Evolutionary conservation across 2,113 vertebrate species (phyloP), one percentile per base, ranked within the genome.

Genomic region (Colistium nudipinnis): DNA sequence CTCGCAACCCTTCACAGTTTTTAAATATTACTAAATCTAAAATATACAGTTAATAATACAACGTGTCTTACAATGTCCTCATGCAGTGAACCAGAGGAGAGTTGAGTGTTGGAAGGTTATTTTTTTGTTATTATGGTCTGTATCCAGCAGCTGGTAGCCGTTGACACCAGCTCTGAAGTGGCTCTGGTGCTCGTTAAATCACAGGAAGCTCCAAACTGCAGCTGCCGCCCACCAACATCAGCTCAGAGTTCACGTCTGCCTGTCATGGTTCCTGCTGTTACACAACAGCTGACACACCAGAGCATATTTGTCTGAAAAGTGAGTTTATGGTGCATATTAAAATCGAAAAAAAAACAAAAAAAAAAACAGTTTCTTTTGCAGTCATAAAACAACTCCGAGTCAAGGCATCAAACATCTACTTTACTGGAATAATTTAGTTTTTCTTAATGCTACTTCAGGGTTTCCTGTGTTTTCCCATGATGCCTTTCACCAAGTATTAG

Each of bases 181-280:
- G 51, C 59, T 78, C 51, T 24, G 51, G 7, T 35, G 70, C 84
- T 90, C 84, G 83, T 89, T 89, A 89, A 82, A 73, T 75, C 57
- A 76, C 70, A 73, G 72, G 56, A 72, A 88, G 82, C 66, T 65
- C 75, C 44, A 33, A 78, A 65, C 78, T 87, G 75, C 78, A 76
- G 82, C 81, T 85, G 80, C 87, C 89, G n/a, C 90, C 90, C 89
- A 90, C 90, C 74, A 74, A 30, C 56, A 39, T 7, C 62, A 80
- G 53, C 61, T 20, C 56, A 44, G 24, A 52, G 74, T 57, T 74
- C 75, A 62, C 19, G 20, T 70, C 69, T 78, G 22, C 8, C n/a
- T n/a, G n/a, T n/a, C n/a, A n/a, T n/a, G n/a, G n/a, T n/a, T n/a
- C n/a, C n/a, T n/a, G n/a, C n/a, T n/a, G n/a, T n/a, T n/a, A n/a